Base-by-base conservation (phyloP, 2,113 vertebrate genomes). In the Cranoglanis bouderius region DNA sequence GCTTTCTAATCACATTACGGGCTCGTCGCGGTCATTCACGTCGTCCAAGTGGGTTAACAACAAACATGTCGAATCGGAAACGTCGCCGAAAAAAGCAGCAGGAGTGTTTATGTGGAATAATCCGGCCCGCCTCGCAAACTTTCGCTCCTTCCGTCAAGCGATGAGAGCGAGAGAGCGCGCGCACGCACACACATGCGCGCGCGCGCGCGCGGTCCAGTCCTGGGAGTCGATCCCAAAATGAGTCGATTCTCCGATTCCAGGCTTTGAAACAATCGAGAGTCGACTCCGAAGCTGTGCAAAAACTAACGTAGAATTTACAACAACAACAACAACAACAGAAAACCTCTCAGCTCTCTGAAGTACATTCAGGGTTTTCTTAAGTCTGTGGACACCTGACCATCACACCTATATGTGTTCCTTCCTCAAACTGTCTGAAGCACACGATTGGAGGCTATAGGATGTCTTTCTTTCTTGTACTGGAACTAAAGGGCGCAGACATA, bases 111-210 rank as follows among this genome's bases (percentile, higher is more conserved):
- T 86, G 86, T 89, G 87, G 86, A 92, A 87, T 88, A 85, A 88
- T 90, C 88, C 75, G 70, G 46, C 24, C 87, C 72, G 83, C 83
- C 88, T 89, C 26, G 67, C 88, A 92, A 92, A 91, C 90, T 92
- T 92, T 92, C 90, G 57, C 88, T 87, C 87, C 82, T 86, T 90
- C 83, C 87, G 89, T 85, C 85, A 65, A 67, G 87, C 89, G 86
- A 67, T 84, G 61, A 12, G 61, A 35, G 65, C 2, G 51, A 16
- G 63, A 3, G 57, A 40, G 38, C 59, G 40, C 43, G 26, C 53
- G 51, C 85, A 84, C 63, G 29, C 32, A 32, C 46, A 80, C 38
- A 65, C 57, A n/a, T 1, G 10, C 1, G 67, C 67, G 21, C 40
- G 10, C 77, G 29, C 49, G 4, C 43, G 12, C 75, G 26, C 10